Percentiles rank a stretch among this genome's conserved stretches.
Conservation (phyloP, 2,797 vertebrate species). For the Typhlichthys eigenmanni region DNA sequence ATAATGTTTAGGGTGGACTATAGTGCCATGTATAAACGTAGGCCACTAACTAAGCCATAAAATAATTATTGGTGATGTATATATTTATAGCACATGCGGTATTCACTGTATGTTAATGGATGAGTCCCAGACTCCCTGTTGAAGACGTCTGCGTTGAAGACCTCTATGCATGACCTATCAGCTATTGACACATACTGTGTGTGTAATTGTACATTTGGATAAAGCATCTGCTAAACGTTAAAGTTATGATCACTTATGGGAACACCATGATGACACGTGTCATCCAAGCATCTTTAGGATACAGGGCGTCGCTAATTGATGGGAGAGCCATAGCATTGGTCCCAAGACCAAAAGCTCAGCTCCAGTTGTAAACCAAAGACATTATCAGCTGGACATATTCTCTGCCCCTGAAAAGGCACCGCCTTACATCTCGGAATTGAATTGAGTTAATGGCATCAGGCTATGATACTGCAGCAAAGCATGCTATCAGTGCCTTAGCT, state of each 20-base stretch:
- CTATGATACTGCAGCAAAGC: conserved; percentile 6
- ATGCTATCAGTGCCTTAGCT: conserved; percentile 3
- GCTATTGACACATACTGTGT: too few relatives aligned
- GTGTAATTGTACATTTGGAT: too few relatives aligned
- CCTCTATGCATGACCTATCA: too few relatives aligned
- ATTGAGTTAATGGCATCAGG: conserved; percentile 41
- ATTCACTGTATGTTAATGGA: too few relatives aligned
- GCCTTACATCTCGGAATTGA: conserved; percentile 30
- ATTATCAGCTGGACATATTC: conserved; percentile 10
- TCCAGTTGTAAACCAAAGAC: conserved; percentile 25
- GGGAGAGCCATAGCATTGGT: neutral
- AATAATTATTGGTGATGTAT: too few relatives aligned
- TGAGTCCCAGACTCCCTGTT: too few relatives aligned
- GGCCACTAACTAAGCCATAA: too few relatives aligned
- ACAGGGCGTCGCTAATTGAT: conserved; percentile 3
- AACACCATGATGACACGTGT: neutral
- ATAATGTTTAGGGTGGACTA: too few relatives aligned
- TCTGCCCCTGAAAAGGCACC: neutral
- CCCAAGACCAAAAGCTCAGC: conserved; percentile 3
- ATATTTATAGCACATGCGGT: too few relatives aligned
- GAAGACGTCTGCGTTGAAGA: too few relatives aligned
- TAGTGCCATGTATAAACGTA: too few relatives aligned
- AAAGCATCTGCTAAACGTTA: too few relatives aligned
- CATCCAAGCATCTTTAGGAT: neutral
- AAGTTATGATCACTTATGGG: neutral